phyloP scores from a whole-genome alignment of 2,797 vertebrate species.

The Harpagifer antarcticus region DNA sequence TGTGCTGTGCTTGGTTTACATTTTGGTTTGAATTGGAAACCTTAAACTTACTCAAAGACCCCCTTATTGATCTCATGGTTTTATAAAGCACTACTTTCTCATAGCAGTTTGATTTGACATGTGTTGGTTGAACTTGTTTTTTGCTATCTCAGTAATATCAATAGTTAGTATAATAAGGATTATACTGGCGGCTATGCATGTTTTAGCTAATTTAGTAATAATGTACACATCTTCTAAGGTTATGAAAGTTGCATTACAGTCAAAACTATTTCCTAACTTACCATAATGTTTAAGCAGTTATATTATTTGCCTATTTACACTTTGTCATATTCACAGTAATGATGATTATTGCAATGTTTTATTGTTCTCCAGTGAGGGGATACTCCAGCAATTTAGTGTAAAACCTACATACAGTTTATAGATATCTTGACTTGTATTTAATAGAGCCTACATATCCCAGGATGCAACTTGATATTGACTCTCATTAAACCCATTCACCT shows the following conservation, averaged over 20 bases:
- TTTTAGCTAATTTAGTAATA: background rate
- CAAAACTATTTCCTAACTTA: no score
- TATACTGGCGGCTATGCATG: background rate
- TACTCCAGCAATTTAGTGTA: background rate
- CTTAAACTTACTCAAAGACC: background rate
- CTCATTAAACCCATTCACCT: background rate
- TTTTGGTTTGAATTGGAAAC: background rate
- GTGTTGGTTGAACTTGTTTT: background rate
- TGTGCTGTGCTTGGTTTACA: background rate
- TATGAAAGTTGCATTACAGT: no score
- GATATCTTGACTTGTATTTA: background rate
- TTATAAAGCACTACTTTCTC: background rate
- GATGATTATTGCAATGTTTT: no score
- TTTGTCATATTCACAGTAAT: no score
- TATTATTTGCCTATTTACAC: no score
- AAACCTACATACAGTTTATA: conserved; percentile 1
- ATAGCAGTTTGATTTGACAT: background rate
- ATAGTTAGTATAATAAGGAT: background rate
- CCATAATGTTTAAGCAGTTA: no score
- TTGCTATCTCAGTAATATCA: background rate
- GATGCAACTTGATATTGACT: conserved; percentile 14
- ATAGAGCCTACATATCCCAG: conserved; percentile 18
- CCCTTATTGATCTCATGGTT: background rate
- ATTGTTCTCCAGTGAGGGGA: no score
- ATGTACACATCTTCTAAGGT: no score